Evolutionary conservation across 1,140 invertebrate genomes (phyloP).

Genomic region (Euura lappo): DNA sequence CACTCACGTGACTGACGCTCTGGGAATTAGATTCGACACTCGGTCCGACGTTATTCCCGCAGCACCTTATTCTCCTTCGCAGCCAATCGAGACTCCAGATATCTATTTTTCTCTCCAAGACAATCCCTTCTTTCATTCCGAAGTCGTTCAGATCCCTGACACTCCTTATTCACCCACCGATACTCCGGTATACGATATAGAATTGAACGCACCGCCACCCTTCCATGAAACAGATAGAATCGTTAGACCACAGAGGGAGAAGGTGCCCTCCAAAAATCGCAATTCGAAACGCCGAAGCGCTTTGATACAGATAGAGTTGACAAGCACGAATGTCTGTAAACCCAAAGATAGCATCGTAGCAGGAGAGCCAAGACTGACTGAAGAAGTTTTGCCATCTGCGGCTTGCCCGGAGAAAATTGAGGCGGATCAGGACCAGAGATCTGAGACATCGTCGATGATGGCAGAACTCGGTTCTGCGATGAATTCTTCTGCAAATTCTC

Average conservation of each 20-base stretch:
- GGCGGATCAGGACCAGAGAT: neutral
- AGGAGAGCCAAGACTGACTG: neutral
- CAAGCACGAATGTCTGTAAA: neutral
- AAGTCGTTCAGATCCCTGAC: constrained; percentile 17
- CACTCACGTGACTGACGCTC: neutral
- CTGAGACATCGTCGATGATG: neutral
- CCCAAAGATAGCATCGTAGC: neutral
- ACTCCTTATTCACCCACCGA: constrained; percentile 44
- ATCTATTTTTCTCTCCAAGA: constrained; percentile 6
- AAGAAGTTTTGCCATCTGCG: neutral
- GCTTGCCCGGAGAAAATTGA: neutral
- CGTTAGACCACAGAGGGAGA: too few species aligned
- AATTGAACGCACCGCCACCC: neutral
- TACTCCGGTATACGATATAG: constrained; percentile 33
- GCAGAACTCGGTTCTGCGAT: neutral
- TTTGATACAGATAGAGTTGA: neutral
- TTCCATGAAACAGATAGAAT: neutral
- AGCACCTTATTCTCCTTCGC: constrained; percentile 9
- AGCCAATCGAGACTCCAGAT: constrained; percentile 10
- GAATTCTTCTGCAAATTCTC: neutral
- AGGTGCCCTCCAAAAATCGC: too few species aligned
- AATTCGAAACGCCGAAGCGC: neutral
- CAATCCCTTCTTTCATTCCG: constrained; percentile 10
- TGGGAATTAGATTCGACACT: neutral
- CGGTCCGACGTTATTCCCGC: neutral